Percentiles rank a stretch among this genome's conserved stretches.
Conservation (phyloP, 23 tunicate genomes). For the Clavelina lepadiformis region DNA sequence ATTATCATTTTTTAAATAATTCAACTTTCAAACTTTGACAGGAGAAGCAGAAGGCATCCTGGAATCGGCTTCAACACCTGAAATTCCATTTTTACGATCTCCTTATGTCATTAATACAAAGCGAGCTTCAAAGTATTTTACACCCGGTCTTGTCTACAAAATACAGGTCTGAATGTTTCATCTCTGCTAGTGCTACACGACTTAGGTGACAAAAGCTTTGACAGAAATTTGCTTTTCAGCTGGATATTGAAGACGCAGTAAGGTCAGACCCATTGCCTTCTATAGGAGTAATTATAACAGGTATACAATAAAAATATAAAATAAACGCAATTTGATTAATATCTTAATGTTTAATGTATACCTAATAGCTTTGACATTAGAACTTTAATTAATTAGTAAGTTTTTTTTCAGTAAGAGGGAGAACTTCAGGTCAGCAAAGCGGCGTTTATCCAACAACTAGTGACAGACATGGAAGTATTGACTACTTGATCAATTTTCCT, state of each 20-base stretch:
- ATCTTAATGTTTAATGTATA: no score
- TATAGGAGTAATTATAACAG: not conserved
- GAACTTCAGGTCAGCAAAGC: no score
- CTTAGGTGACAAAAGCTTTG: no score
- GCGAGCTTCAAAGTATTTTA: constrained; percentile 38
- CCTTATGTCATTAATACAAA: constrained; percentile 42
- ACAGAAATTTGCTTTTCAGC: constrained; percentile 1
- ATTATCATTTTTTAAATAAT: no score
- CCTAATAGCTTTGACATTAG: no score
- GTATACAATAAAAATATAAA: not conserved
- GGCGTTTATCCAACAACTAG: no score
- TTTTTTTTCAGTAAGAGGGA: not conserved
- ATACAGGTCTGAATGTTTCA: constrained; percentile 16
- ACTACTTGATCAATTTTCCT: no score
- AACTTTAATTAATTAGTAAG: not conserved
- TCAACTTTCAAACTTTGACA: no score
- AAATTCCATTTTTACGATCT: constrained; percentile 34
- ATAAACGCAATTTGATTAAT: not conserved
- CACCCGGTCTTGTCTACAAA: constrained; percentile 22
- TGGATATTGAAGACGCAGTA: not conserved
- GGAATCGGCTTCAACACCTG: constrained; percentile 26
- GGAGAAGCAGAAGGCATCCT: constrained; percentile 14
- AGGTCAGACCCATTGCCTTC: not conserved
- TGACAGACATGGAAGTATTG: no score
- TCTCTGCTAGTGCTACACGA: no score